Conservation (phyloP, 23 tunicate genomes). For the Ciona savignyi region DNA sequence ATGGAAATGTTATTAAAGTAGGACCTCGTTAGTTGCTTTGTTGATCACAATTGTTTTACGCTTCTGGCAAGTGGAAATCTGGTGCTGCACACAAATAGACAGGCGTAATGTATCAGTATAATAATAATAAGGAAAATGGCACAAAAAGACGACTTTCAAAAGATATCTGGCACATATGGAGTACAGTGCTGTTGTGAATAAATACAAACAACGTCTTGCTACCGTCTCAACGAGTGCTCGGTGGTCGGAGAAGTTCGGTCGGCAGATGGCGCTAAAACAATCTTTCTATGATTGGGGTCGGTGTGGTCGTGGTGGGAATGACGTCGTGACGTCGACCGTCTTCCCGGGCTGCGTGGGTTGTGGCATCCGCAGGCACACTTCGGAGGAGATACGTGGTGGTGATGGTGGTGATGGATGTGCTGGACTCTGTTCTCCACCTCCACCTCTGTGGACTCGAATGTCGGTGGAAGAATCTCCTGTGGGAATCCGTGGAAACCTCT, state of each 20-base stretch:
- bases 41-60: too few relatives aligned
- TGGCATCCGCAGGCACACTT: constrained; percentile 19
- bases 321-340: neutral
- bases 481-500: neutral
- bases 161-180: neutral
- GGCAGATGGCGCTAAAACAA: constrained; percentile 3
- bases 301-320: neutral
- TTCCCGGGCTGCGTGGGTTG: neutral
- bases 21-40: too few relatives aligned
- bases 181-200: neutral
- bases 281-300: constrained; percentile 3
- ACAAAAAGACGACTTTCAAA: too few relatives aligned
- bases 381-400: constrained; percentile 14
- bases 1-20: too few relatives aligned
- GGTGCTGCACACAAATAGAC: too few relatives aligned
- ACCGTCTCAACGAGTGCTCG: neutral
- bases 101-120: too few relatives aligned
- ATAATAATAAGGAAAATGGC: too few relatives aligned
- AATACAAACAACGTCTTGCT: neutral
- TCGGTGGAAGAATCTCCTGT: neutral
- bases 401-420: constrained; percentile 33
- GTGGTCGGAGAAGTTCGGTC: constrained; percentile 6
- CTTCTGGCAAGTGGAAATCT: too few relatives aligned
- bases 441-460: neutral
- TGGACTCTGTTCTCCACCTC: constrained; percentile 12